Base-by-base conservation (phyloP, 1,140 invertebrate species). In the Platorchestia sp. region DNA sequence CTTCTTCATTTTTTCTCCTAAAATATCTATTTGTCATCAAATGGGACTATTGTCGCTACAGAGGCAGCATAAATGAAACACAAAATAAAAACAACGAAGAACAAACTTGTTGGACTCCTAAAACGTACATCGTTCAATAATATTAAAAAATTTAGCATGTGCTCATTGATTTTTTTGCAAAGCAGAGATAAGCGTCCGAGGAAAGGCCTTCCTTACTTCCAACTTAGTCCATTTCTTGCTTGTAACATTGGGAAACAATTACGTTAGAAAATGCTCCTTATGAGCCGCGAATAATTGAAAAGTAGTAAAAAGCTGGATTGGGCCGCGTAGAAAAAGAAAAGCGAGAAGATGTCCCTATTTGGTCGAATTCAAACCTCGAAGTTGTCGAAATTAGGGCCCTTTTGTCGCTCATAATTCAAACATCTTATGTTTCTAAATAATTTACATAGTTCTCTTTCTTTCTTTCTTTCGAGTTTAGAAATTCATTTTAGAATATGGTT, bases 221-320 rank as follows among this genome's bases (percentile, higher is more conserved):
- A 93, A 44, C 47, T 45, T 6, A 47, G 36, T 93, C 45, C 91
- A 93, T 93, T 93, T 93, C 10, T 47, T 47, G 43, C 43, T 93
- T 44, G 43, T 47, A 45, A 45, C 47, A 93, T 93, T 93, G 91
- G 91, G 91, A 93, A 93, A 93, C 91, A 93, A 93, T 93, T 93
- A 93, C 91, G 44, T 93, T 93, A n/a, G 91, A 44, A 93, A 93
- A 93, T 47, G 91, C 19, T 93, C 44, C 91, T 93, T 93, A 44
- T 93, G 91, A 93, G 91, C 45, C 45, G 45, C 91, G 91, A 45
- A 93, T 93, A 93, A 93, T 93, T 93, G 91, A 40, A 93, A 40
- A 93, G 91, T 47, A 93, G 47, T 93, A 40, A 93, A 93, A 93
- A 93, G 47, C 43, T 36, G 44, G 91, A 93, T 93, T 45, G 91